Percentiles rank a stretch among this genome's conserved stretches.
Conservation (phyloP, 2,888 invertebrate genomes). For the Parnassius smintheus region DNA sequence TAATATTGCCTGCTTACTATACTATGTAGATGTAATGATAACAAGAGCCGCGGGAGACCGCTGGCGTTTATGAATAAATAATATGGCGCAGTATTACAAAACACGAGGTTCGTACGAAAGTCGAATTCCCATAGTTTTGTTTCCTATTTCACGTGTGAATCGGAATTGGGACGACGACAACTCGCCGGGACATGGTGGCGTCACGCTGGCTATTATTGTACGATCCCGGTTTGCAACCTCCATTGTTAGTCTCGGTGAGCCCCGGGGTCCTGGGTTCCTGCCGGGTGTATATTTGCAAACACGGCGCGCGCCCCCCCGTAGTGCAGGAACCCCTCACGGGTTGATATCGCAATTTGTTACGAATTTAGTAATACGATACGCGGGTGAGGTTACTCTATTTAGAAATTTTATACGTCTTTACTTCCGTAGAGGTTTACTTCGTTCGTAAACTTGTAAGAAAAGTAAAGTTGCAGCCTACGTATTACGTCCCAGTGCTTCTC, state of each 20-base stretch:
- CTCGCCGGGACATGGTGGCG: constrained; percentile 45
- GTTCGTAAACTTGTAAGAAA: constrained; percentile 19
- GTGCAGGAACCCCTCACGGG: constrained; percentile 39
- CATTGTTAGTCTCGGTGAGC: constrained; percentile 38
- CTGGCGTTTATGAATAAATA: constrained; percentile 27
- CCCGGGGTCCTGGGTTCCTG: constrained; percentile 43
- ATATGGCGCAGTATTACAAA: constrained; percentile 20
- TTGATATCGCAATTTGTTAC: constrained; percentile 67
- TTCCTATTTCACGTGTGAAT: constrained; percentile 69
- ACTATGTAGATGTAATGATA: constrained; percentile 24
- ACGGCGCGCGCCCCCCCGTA: constrained; percentile 63
- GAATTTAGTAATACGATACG: constrained; percentile 63
- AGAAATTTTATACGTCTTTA: constrained; percentile 27
- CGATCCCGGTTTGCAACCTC: constrained; percentile 41
- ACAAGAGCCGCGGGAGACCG: constrained; percentile 20
- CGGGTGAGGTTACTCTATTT: constrained; percentile 29
- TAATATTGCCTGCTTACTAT: constrained; percentile 7
- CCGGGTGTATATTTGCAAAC: constrained; percentile 80
- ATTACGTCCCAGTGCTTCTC: too few species aligned
- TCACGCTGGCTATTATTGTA: constrained; percentile 67
- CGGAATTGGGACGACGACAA: constrained; percentile 37
- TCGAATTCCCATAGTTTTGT: constrained; percentile 45
- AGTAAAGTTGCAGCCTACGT: too few species aligned
- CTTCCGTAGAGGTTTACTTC: constrained; percentile 31
- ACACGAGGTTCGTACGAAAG: constrained; percentile 25